phyloP scores from a whole-genome alignment of 2,113 vertebrate species.

The Bagarius yarrelli region DNA sequence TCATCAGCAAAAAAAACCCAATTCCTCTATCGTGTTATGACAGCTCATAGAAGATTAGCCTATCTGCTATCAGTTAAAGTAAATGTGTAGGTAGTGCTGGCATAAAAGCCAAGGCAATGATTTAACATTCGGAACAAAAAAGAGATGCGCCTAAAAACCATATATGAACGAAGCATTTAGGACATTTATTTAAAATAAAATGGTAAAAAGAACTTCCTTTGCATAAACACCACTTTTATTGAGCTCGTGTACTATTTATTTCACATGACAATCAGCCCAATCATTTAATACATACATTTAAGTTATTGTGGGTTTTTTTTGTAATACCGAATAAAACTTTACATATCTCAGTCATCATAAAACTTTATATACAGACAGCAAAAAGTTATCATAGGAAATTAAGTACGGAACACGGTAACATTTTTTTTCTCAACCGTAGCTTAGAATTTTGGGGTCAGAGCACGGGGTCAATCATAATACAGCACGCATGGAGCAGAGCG shows the following conservation, averaged over 20 bases:
- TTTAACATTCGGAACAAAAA: neutral
- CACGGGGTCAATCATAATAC: no score
- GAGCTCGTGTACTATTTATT: neutral
- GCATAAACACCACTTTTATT: neutral
- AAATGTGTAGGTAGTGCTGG: neutral
- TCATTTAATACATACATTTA: neutral
- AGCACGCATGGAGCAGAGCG: no score
- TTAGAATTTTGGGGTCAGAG: no score
- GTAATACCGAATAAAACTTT: neutral
- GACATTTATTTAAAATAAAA: no score
- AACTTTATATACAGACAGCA: neutral
- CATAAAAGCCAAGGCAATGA: neutral
- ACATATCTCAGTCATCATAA: neutral
- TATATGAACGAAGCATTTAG: neutral
- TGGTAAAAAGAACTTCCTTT: no score
- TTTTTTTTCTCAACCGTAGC: no score
- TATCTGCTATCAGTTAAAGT: constrained; percentile 3
- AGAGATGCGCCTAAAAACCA: neutral
- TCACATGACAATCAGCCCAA: neutral
- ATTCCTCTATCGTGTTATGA: neutral
- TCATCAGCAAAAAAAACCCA: neutral
- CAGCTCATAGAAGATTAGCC: constrained; percentile 1
- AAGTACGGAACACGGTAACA: no score
- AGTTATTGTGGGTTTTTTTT: neutral
- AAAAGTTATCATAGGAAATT: neutral